Evolutionary conservation across 1,140 invertebrate genomes (phyloP), one percentile per base, ranked within the genome.

Genomic region (Helicoverpa armigera): DNA sequence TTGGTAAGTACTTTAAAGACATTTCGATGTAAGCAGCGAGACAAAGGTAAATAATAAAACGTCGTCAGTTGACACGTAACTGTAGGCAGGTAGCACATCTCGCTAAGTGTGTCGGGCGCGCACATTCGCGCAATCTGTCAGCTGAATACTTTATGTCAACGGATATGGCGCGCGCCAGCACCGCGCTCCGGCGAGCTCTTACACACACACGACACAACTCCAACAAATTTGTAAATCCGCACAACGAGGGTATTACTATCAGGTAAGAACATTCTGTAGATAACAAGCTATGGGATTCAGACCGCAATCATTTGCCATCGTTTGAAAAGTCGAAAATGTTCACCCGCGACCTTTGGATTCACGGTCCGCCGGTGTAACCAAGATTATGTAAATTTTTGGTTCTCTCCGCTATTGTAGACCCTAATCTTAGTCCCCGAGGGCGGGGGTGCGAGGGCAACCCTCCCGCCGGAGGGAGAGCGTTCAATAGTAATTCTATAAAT

Each of bases 321-420:
- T 67, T 67, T 77, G 48, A 67, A 77, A 77, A 77, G 60, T 67
- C 35, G 75, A 77, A 77, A 77, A 65, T 54, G 50, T 72, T 72
- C 50, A 51, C 23, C 74, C 65, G 54, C 31, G 58, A 73, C 70
- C 70, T 73, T 73, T 73, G 75, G n/a, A 54, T 51, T 72, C 69
- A 72, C 69, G 69, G 69, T 51, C 69, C 69, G 69, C 50, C 69
- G 69, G 69, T 72, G 69, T 72, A 54, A 69, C 76, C 65, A 79
- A 79, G 76, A 79, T 79, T 79, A 79, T 69, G 65, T 79, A 79
- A 79, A 79, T 79, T 77, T 79, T 79, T 69, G 76, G 76, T 78
- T 78, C 76, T 54, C 51, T 70, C 31, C 63, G 76, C 63, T 65
- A 77, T 77, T 77, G 76, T 70, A 79, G 76, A 79, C 61, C 63